phyloP scores from a whole-genome alignment of 35 echinoderm and acorn worm species.

The Amphiura filiformis region DNA sequence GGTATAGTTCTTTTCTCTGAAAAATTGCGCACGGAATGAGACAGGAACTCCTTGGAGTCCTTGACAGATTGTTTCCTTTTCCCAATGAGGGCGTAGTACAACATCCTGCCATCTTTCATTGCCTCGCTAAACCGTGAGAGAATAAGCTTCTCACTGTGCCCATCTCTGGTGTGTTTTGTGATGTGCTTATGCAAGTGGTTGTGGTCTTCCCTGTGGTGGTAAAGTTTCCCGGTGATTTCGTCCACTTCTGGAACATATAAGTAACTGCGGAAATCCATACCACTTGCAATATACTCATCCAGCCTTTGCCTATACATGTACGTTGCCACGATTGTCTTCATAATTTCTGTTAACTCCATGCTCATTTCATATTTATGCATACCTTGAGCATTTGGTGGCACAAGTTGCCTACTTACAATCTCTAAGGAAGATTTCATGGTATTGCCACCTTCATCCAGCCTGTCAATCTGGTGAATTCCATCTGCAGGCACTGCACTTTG shows the following conservation, averaged over 20 bases:
- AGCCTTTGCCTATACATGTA: background rate
- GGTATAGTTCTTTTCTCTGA: background rate
- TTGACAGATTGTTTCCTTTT: background rate
- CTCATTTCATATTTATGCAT: background rate
- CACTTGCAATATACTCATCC: background rate
- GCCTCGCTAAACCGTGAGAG: background rate
- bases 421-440: background rate
- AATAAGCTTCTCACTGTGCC: background rate
- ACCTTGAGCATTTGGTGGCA: background rate
- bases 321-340: background rate
- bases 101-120: background rate
- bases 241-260: background rate
- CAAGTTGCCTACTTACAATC: background rate
- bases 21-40: background rate
- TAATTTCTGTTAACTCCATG: background rate
- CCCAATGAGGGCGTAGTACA: background rate
- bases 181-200: background rate
- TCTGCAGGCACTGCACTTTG: background rate
- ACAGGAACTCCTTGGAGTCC: background rate
- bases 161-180: background rate
- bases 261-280: background rate
- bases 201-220: background rate
- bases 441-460: background rate
- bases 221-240: background rate
- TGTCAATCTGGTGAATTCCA: background rate